Evolutionary conservation across 2,797 vertebrate genomes (phyloP).

Genomic region (Malacoraja senta): DNA sequence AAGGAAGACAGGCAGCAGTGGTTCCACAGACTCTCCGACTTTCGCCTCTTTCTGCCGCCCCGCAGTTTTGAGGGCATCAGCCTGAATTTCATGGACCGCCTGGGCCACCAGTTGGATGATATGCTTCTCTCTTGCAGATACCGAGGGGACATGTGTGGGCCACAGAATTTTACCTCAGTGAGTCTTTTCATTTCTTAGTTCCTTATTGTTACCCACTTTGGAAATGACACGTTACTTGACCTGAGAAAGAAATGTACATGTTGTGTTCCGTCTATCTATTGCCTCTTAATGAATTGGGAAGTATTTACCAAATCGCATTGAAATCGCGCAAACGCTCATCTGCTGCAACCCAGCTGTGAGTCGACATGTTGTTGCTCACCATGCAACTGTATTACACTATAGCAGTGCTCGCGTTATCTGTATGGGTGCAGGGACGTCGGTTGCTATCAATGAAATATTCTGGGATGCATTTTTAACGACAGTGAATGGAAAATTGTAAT

Average conservation of each 20-base stretch:
- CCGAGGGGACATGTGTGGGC: conserved; percentile 83
- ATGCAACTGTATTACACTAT: neutral
- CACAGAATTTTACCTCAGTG: conserved; percentile 96
- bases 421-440: neutral
- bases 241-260: no score
- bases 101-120: conserved; percentile 93
- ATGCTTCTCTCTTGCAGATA: conserved; percentile 97
- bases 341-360: neutral
- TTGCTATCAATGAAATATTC: neutral
- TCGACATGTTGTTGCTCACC: neutral
- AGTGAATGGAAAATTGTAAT: neutral
- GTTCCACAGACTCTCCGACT: conserved; percentile 92
- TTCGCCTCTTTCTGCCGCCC: conserved; percentile 87
- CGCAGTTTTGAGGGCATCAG: conserved; percentile 93
- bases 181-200: conserved; percentile 54
- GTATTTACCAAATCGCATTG: neutral
- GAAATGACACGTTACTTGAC: neutral
- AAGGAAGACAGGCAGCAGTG: conserved; percentile 77
- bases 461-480: neutral
- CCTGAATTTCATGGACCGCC: conserved; percentile 88
- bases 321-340: neutral
- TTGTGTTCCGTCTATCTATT: neutral
- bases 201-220: neutral
- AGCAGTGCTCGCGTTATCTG: neutral
- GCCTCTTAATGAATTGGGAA: neutral